These are phyloP conservation scores for Bombus sylvicola DNA, from an alignment of 1,140 invertebrate genomes.

Conservation along the genomic window DNA sequence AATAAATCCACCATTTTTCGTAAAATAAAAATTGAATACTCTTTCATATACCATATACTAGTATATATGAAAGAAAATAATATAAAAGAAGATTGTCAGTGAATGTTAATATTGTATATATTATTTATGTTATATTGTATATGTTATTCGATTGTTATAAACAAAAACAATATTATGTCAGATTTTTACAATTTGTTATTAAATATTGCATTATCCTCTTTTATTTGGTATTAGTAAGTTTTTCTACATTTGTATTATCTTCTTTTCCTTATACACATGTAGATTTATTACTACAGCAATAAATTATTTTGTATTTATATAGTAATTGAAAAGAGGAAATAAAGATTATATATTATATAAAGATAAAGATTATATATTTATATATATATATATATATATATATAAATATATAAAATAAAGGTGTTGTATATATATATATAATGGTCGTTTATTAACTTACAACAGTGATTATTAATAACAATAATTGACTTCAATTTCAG, in stretches of 20 bases:
- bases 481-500: neutral
- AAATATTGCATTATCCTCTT: neutral
- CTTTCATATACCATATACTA: too few species aligned
- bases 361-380: too few species aligned
- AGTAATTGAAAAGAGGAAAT: too few species aligned
- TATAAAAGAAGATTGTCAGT: too few species aligned
- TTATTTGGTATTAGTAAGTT: neutral
- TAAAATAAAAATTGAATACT: neutral
- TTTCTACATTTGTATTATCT: neutral
- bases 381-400: neutral
- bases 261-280: too few species aligned
- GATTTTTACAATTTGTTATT: constrained; percentile 1
- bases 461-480: neutral
- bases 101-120: too few species aligned
- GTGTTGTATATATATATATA: neutral
- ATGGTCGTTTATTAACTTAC: neutral
- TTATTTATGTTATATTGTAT: neutral
- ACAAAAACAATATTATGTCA: neutral
- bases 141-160: neutral
- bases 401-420: neutral
- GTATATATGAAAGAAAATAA: too few species aligned
- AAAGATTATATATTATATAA: too few species aligned
- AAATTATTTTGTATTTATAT: too few species aligned
- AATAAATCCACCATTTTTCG: constrained; percentile 58
- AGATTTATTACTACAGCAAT: too few species aligned